phyloP scores from a whole-genome alignment of 2,888 invertebrate genomes.

The Patella ulyssiponensis region DNA sequence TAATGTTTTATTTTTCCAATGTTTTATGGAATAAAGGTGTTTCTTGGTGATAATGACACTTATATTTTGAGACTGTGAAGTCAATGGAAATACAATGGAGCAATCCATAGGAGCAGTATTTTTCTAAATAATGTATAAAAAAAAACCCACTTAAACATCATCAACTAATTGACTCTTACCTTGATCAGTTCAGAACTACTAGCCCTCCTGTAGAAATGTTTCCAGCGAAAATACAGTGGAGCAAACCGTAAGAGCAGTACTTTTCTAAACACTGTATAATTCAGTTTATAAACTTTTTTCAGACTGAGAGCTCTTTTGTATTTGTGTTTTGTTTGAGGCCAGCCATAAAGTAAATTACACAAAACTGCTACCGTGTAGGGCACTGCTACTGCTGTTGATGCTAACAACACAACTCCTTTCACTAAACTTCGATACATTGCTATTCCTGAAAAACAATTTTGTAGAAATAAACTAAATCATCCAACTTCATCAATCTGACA shows the following conservation, averaged over 20 bases:
- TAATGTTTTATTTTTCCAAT: too few species aligned
- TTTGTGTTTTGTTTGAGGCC: slow-evolving; percentile 57
- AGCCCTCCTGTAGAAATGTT: slow-evolving; percentile 56
- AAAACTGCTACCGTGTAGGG: slow-evolving; percentile 66
- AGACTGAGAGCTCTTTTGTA: slow-evolving; percentile 63
- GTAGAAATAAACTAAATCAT: too few species aligned
- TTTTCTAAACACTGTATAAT: slow-evolving; percentile 57
- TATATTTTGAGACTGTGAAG: too few species aligned
- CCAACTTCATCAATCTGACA: too few species aligned
- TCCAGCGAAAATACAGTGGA: slow-evolving; percentile 58
- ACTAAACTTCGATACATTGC: slow-evolving; percentile 16
- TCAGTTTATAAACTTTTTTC: slow-evolving; percentile 64
- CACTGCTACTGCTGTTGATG: slow-evolving; percentile 58
- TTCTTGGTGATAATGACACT: too few species aligned
- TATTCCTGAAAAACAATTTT: not conserved
- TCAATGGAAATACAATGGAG: too few species aligned
- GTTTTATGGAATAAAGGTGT: too few species aligned
- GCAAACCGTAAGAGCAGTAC: slow-evolving; percentile 47
- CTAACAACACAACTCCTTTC: slow-evolving; percentile 38
- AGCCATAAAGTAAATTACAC: slow-evolving; percentile 65
- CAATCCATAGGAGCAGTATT: too few species aligned
- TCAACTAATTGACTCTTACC: slow-evolving; percentile 41
- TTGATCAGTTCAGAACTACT: slow-evolving; percentile 51
- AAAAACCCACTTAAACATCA: not conserved
- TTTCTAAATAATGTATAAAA: too few species aligned